Conservation (phyloP, 2,797 vertebrate species). For the Anabas testudineus region DNA sequence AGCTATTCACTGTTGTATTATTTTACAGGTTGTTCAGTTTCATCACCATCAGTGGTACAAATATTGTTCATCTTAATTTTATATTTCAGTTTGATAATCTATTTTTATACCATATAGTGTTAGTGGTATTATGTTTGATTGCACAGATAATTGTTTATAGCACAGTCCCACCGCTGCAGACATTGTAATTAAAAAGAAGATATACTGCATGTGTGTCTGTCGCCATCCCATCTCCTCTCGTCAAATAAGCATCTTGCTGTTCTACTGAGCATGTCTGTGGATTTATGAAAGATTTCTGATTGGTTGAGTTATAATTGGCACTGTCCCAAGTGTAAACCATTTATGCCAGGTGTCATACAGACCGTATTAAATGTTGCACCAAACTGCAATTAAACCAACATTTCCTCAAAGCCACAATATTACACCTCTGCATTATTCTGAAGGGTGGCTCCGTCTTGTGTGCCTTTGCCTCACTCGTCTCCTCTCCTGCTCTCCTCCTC, state of each 20-base stretch:
- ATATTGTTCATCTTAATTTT: constrained; percentile 42
- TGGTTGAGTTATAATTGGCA: constrained; percentile 83
- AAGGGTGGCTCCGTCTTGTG: constrained; percentile 61
- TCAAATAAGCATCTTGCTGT: constrained; percentile 82
- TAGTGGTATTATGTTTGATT: constrained; percentile 75
- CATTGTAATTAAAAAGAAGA: constrained; percentile 87
- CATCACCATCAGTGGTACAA: constrained; percentile 36
- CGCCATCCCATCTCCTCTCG: constrained; percentile 77
- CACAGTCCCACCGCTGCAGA: constrained; percentile 81
- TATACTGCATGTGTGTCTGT: constrained; percentile 74
- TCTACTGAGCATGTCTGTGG: constrained; percentile 70
- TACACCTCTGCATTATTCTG: constrained; percentile 64
- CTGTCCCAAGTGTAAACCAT: constrained; percentile 81
- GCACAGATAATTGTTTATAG: constrained; percentile 87
- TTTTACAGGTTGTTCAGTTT: constrained; percentile 28
- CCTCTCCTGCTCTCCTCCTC: constrained; percentile 23
- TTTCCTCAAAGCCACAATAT: constrained; percentile 74
- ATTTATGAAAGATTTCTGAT: constrained; percentile 81
- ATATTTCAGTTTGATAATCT: constrained; percentile 55
- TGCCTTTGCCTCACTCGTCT: constrained; percentile 48
- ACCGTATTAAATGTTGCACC: constrained; percentile 76
- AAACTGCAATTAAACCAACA: constrained; percentile 83
- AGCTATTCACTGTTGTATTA: neutral
- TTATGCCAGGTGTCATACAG: constrained; percentile 82
- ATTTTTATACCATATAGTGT: constrained; percentile 61